phyloP scores from a whole-genome alignment of 2,797 vertebrate genomes.

The Spea hammondii region DNA sequence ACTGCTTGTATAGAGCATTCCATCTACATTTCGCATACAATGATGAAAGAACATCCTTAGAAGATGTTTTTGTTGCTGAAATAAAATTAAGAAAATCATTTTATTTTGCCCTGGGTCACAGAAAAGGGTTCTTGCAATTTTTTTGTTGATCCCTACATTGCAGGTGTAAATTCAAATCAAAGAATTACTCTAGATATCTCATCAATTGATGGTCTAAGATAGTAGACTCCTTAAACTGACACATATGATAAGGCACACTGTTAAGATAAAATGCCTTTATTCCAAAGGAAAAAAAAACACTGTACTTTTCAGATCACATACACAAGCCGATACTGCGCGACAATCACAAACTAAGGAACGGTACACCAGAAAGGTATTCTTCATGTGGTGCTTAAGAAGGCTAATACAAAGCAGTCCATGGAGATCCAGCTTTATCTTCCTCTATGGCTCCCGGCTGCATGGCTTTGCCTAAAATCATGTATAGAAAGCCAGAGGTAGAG shows the following conservation, averaged over 20 bases:
- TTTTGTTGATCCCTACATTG: too few relatives aligned
- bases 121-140: too few relatives aligned
- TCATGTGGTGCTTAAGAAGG: conserved; percentile 74
- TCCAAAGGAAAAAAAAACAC: conserved; percentile 71
- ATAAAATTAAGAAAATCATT: too few relatives aligned
- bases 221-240: too few relatives aligned
- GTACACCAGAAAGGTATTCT: conserved; percentile 61
- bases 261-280: conserved; percentile 82
- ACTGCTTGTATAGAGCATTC: too few relatives aligned
- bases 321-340: conserved; percentile 71
- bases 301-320: conserved; percentile 72
- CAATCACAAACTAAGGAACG: conserved; percentile 65
- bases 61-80: too few relatives aligned
- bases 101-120: too few relatives aligned
- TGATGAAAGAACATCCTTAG: too few relatives aligned
- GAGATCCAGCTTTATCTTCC: conserved; percentile 58
- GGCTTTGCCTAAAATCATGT: conserved; percentile 66
- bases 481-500: conserved; percentile 68
- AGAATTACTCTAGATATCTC: too few relatives aligned
- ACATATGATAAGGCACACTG: background rate
- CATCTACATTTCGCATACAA: too few relatives aligned
- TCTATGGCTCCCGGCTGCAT: conserved; percentile 67
- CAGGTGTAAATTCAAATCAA: too few relatives aligned
- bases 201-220: too few relatives aligned
- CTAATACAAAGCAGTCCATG: conserved; percentile 72